Percentiles rank a stretch among this genome's conserved stretches.
phyloP scores from a whole-genome alignment of 2,113 vertebrate species.

The Neofelis nebulosa region DNA sequence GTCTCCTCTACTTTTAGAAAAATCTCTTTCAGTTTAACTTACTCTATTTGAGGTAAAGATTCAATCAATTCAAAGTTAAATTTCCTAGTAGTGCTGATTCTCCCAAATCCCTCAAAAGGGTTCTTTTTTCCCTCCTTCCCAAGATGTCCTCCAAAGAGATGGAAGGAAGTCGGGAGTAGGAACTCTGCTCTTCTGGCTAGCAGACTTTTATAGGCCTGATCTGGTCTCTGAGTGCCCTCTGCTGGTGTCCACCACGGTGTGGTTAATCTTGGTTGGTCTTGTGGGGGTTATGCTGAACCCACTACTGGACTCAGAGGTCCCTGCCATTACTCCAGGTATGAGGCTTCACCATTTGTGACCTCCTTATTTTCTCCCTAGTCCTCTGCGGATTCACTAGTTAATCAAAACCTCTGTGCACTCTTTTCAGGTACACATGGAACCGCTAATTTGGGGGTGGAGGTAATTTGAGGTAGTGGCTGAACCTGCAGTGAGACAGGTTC shows the following conservation, averaged over 20 bases:
- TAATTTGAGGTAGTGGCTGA: background rate
- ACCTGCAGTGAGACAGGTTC: background rate
- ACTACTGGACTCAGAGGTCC: background rate
- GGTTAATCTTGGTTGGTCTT: background rate
- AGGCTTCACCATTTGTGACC: background rate
- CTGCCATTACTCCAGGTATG: background rate
- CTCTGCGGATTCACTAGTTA: background rate
- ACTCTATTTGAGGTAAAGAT: background rate
- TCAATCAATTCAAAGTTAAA: background rate
- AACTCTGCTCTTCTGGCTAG: background rate
- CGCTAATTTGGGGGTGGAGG: background rate
- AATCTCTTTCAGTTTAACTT: background rate
- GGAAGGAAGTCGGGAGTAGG: background rate
- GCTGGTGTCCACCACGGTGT: background rate
- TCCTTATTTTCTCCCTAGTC: background rate
- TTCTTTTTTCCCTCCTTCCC: background rate
- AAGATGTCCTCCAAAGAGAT: background rate
- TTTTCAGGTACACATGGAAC: background rate
- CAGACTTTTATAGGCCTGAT: background rate
- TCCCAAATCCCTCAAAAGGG: background rate
- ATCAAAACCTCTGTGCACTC: background rate
- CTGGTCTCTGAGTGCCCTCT: conserved; percentile 22
- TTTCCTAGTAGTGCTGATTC: background rate
- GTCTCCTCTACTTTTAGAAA: background rate
- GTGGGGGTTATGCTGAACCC: background rate